A percentile compares a stretch with the other conserved stretches of the same genome.
Evolutionary conservation across 1,140 invertebrate genomes (phyloP).

Genomic region (Macrobrachium rosenbergii): DNA sequence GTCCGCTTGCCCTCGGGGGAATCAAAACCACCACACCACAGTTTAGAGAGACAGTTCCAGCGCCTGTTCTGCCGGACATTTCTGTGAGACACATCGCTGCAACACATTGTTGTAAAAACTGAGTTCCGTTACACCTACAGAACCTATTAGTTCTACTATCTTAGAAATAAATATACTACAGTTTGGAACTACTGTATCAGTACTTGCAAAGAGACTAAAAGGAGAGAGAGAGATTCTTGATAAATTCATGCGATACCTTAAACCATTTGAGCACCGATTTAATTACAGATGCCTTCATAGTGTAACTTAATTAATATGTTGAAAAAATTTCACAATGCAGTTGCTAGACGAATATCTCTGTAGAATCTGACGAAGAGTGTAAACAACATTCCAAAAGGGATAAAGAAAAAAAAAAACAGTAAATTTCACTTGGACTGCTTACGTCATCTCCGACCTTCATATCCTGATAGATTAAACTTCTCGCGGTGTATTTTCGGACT

Average conservation of each 20-base stretch:
- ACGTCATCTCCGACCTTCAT: not conserved
- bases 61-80: no score
- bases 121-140: not conserved
- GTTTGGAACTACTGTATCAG: not conserved
- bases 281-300: no score
- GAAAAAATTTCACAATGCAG: no score
- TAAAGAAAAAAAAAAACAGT: slow-evolving; percentile 10
- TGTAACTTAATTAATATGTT: no score
- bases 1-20: no score
- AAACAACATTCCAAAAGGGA: not conserved
- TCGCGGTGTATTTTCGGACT: not conserved
- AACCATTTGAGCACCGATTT: no score
- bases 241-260: not conserved
- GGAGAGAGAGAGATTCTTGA: slow-evolving; percentile 5
- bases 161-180: not conserved
- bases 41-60: no score
- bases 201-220: not conserved
- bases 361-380: not conserved
- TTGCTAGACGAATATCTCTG: no score
- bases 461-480: not conserved
- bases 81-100: no score
- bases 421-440: not conserved
- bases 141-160: not conserved
- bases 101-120: not conserved
- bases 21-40: no score